These are phyloP conservation scores for Noctuana brunneofusca DNA, from an alignment of 2,888 invertebrate species.

Conservation along the genomic window DNA sequence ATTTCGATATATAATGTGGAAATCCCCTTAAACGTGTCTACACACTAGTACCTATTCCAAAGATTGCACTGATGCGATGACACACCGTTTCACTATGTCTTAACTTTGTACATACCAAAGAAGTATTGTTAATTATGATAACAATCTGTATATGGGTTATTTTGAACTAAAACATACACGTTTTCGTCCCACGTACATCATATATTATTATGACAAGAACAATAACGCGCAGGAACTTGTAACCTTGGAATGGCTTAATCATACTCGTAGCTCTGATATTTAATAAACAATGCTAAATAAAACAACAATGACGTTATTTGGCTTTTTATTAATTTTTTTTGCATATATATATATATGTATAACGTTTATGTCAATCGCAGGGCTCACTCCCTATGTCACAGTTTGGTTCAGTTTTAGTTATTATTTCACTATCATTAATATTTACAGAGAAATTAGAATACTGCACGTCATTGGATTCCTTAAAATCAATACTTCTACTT, in stretches of 20 bases:
- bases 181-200: slow-evolving; percentile 19
- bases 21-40: too few species aligned
- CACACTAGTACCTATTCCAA: too few species aligned
- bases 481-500: slow-evolving; percentile 61
- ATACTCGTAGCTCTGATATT: slow-evolving; percentile 19
- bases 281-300: slow-evolving; percentile 10
- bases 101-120: not conserved
- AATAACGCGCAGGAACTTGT: not conserved
- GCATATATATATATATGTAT: too few species aligned
- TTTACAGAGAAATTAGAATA: slow-evolving; percentile 4
- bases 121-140: not conserved
- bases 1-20: too few species aligned
- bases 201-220: not conserved
- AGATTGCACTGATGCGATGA: too few species aligned
- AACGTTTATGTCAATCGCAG: slow-evolving; percentile 6
- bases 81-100: not conserved
- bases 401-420: not conserved
- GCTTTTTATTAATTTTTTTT: not conserved
- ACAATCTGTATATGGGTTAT: not conserved
- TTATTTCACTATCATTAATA: not conserved
- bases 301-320: slow-evolving; percentile 22
- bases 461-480: slow-evolving; percentile 44
- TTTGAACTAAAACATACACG: slow-evolving; percentile 6
- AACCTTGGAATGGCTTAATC: slow-evolving; percentile 18
- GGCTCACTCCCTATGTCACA: not conserved